Conservation (phyloP, 2,113 vertebrate genomes). For the Aramus guarauna region DNA sequence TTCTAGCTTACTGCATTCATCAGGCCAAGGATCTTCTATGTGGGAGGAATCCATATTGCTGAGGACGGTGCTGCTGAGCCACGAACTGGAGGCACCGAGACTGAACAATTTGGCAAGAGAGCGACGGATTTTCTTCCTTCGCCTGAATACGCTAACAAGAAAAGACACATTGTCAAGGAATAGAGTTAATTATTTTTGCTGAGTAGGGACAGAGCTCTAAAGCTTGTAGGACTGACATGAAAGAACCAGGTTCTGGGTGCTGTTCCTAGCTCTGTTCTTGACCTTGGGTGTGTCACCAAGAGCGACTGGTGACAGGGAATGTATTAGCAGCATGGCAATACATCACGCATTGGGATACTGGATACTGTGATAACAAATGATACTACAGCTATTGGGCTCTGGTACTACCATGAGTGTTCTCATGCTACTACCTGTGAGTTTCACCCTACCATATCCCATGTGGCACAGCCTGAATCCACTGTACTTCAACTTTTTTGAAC, state of each 20-base stretch:
- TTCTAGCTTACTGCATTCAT: neutral
- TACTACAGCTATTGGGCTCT: neutral
- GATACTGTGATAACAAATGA: neutral
- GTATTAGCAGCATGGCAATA: neutral
- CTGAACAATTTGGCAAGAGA: constrained; percentile 75
- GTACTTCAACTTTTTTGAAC: neutral
- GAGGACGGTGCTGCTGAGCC: constrained; percentile 74
- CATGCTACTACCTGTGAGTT: neutral
- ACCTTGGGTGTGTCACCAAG: neutral
- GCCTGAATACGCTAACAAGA: constrained; percentile 76
- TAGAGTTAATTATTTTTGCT: neutral
- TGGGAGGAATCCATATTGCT: constrained; percentile 14
- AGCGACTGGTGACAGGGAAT: neutral
- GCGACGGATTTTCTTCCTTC: constrained; percentile 66
- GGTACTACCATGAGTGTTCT: neutral
- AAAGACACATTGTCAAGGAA: neutral
- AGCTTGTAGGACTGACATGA: neutral
- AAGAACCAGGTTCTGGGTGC: neutral
- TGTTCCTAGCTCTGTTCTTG: neutral
- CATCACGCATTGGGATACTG: neutral
- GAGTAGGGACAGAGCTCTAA: neutral
- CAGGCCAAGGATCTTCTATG: constrained; percentile 49
- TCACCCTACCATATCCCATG: neutral
- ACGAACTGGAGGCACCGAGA: constrained; percentile 74
- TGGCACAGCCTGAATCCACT: neutral